These are phyloP conservation scores for Clarias fuscus DNA, from an alignment of 2,797 vertebrate genomes.

Conservation along the genomic window DNA sequence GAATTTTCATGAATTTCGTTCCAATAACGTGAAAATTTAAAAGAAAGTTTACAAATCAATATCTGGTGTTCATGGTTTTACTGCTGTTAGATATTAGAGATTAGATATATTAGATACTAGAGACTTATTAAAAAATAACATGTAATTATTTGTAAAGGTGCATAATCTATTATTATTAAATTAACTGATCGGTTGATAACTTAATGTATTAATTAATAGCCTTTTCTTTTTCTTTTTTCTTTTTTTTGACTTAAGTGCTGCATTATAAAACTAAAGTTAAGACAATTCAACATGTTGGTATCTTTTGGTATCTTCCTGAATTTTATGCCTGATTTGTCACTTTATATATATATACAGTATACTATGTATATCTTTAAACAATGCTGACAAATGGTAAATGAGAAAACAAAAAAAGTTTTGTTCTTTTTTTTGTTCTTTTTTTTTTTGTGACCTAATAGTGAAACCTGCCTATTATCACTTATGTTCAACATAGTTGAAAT, in stretches of 20 bases:
- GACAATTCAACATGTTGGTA: neutral
- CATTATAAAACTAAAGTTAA: too few relatives aligned
- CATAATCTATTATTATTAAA: neutral
- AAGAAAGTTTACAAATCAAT: neutral
- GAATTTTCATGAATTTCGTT: neutral
- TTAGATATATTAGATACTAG: neutral
- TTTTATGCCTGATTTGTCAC: neutral
- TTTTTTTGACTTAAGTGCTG: too few relatives aligned
- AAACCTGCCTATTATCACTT: neutral
- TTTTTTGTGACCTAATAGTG: neutral
- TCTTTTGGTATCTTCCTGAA: neutral
- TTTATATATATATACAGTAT: neutral
- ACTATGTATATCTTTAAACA: neutral
- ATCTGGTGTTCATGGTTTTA: neutral
- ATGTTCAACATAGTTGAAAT: neutral
- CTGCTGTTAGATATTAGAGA: neutral
- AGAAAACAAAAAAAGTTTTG: neutral
- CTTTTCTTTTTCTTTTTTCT: too few relatives aligned
- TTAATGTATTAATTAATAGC: neutral
- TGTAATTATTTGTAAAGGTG: neutral
- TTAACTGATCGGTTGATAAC: neutral
- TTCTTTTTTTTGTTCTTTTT: too few relatives aligned
- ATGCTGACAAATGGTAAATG: neutral
- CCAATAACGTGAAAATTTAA: neutral
- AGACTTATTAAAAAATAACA: neutral